These are phyloP conservation scores for Halocynthia roretzi DNA, from an alignment of 23 tunicate species.

Conservation along the genomic window DNA sequence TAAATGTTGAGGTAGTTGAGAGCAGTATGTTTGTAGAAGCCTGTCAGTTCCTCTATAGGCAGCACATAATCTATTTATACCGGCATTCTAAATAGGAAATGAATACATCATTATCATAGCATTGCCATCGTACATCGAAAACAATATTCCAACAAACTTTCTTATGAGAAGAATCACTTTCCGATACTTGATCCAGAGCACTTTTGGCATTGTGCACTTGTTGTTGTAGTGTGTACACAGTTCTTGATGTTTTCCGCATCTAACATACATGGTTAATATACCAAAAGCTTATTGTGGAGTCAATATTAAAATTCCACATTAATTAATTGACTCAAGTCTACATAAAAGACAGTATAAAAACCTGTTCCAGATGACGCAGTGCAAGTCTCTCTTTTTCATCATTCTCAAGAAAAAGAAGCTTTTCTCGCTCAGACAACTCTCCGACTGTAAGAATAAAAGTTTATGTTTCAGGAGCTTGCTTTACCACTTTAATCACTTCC, in stretches of 20 bases:
- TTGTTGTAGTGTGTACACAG: slow-evolving; percentile 23
- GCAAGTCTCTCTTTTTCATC: slow-evolving; percentile 14
- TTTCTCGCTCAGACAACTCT: not conserved
- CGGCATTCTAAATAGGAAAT: not conserved
- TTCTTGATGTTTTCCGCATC: slow-evolving; percentile 27
- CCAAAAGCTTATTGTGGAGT: not conserved
- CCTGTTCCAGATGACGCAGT: slow-evolving; percentile 25
- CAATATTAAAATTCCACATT: not conserved
- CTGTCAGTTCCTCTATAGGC: slow-evolving; percentile 8
- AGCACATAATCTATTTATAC: not conserved
- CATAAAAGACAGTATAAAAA: not conserved
- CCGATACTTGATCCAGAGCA: not conserved
- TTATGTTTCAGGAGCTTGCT: not conserved
- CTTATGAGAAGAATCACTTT: not conserved
- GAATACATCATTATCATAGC: not conserved
- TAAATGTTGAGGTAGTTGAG: slow-evolving; percentile 18
- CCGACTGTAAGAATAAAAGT: slow-evolving; percentile 6
- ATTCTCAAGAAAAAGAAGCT: slow-evolving; percentile 8
- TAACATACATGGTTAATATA: not conserved
- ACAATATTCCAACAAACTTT: not conserved
- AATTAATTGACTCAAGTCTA: not conserved
- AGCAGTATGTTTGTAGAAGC: not conserved
- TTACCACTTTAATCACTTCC: no score
- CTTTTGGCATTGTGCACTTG: slow-evolving; percentile 11
- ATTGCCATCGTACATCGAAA: not conserved